Percentiles rank a stretch among this genome's conserved stretches.
These are phyloP conservation scores for Malacosoma neustria DNA, from an alignment of 2,888 invertebrate species.

Conservation along the genomic window DNA sequence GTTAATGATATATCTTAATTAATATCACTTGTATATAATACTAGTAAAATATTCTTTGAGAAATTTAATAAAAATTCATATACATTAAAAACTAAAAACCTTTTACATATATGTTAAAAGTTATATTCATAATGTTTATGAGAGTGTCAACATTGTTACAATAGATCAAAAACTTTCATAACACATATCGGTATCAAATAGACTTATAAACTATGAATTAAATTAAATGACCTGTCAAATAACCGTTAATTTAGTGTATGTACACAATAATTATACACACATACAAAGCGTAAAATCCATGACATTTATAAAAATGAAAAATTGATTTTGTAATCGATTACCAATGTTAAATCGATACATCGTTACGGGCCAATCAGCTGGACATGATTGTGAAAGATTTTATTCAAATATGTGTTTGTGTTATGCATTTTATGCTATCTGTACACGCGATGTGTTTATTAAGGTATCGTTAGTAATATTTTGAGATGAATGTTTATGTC, in stretches of 20 bases:
- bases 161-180: not conserved
- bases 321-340: conserved; percentile 42
- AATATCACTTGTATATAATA: too few relatives aligned
- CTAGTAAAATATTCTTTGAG: too few relatives aligned
- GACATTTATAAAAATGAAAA: conserved; percentile 39
- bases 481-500: not conserved
- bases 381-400: conserved; percentile 2
- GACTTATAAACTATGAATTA: not conserved
- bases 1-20: too few relatives aligned
- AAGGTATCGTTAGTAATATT: not conserved
- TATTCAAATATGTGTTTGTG: not conserved
- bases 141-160: too few relatives aligned
- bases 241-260: conserved; percentile 11
- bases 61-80: too few relatives aligned
- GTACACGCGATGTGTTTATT: conserved; percentile 5
- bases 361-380: not conserved
- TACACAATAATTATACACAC: conserved; percentile 30
- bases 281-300: conserved; percentile 27
- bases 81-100: too few relatives aligned
- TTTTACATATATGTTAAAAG: too few relatives aligned
- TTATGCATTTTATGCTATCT: conserved; percentile 4
- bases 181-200: not conserved
- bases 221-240: conserved; percentile 14
- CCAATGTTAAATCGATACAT: conserved; percentile 22
- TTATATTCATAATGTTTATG: too few relatives aligned